Evolutionary conservation across 2,113 vertebrate genomes (phyloP), one percentile per base, ranked within the genome.

Genomic region (Coryphaenoides rupestris): DNA sequence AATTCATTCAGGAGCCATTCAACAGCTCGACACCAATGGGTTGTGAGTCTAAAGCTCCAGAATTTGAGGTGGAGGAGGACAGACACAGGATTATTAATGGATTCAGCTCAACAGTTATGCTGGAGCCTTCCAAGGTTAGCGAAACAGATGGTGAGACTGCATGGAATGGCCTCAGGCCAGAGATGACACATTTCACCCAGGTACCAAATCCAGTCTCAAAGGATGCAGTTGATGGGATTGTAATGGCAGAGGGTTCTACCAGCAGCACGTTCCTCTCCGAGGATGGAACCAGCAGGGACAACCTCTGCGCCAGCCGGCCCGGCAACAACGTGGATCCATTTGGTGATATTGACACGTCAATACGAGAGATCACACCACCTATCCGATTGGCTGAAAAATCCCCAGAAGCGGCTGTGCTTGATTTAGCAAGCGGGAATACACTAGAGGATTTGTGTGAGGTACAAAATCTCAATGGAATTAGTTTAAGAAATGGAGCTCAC

Each of bases 261-360:
- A 91, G 85, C 76, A 89, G 89, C 72, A 84, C 88, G 0, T 90
- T n/a, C n/a, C 66, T 76, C n/a, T 93, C 89, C 0, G 90, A 93
- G 71, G 87, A 86, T 5, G 89, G 87, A 69, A 87, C 79, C 70
- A 84, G 72, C 70, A 33, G 74, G 19, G 89, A 90, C 66, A 88
- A 92, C 22, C 76, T 81, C 0, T 53, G 91, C 68, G 86, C 80
- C 70, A 83, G 72, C 70, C 26, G 74, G 0, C 85, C 82, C 0
- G 80, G 88, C 45, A 86, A 73, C 69, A 79, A 77, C 64, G 87
- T 33, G 15, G 92, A 93, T 60, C 81, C 77, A 0, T 59, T 89
- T 79, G 87, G 85, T 66, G 62, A 79, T 40, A 86, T 86, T 46
- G 84, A 86, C 60, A 68, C 83, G 47, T 89, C 84, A 40, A 81